Evolutionary conservation across 2,797 vertebrate species (phyloP).

Genomic region (Geotrypetes seraphini): DNA sequence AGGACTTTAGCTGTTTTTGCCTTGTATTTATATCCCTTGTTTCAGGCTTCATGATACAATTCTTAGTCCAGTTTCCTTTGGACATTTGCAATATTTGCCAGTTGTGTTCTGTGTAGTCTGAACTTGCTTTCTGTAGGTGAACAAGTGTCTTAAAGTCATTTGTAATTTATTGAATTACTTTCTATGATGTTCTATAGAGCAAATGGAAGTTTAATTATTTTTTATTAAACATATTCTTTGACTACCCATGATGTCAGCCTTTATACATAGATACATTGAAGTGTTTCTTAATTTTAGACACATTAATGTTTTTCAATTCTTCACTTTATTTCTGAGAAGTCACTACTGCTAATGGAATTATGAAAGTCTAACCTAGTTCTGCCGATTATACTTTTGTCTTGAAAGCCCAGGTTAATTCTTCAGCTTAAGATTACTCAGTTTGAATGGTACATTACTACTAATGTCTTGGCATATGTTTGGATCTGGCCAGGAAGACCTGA

Average conservation of each 20-base stretch:
- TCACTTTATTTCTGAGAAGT: too few relatives aligned
- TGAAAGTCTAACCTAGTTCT: too few relatives aligned
- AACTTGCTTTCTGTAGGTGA: slow-evolving; percentile 96
- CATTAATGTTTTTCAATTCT: too few relatives aligned
- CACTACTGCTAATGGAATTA: too few relatives aligned
- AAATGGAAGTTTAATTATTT: slow-evolving; percentile 99
- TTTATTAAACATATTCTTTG: slow-evolving; percentile 99
- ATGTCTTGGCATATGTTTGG: too few relatives aligned
- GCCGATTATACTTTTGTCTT: too few relatives aligned
- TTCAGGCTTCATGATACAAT: slow-evolving; percentile 79
- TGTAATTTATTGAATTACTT: slow-evolving; percentile 99
- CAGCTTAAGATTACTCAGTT: too few relatives aligned
- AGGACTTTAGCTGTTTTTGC: slow-evolving; percentile 69
- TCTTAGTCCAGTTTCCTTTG: slow-evolving; percentile 78
- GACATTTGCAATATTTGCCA: slow-evolving; percentile 97
- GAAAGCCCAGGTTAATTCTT: too few relatives aligned
- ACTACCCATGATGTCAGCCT: slow-evolving; percentile 79
- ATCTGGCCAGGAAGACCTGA: too few relatives aligned
- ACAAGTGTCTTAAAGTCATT: slow-evolving; percentile 94
- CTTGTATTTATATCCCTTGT: slow-evolving; percentile 73
- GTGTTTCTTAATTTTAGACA: too few relatives aligned
- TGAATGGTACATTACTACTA: too few relatives aligned
- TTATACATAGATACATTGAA: too few relatives aligned
- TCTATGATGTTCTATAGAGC: slow-evolving; percentile 99
- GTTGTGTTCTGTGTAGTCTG: slow-evolving; percentile 97